phyloP scores from a whole-genome alignment of 2,113 vertebrate species.

The Tympanuchus pallidicinctus region DNA sequence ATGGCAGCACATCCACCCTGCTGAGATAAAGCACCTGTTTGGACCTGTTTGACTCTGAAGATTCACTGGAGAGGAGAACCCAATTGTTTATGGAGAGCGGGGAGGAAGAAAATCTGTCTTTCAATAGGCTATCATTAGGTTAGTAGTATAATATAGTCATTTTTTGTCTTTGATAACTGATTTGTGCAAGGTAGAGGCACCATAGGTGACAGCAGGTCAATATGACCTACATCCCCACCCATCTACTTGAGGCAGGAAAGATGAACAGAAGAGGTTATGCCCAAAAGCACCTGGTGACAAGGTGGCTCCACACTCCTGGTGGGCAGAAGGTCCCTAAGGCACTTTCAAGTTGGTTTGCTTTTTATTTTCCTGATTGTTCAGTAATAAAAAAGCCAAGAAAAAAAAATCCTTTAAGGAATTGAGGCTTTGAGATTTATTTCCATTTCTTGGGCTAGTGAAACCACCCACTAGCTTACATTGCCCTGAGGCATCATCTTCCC shows the following conservation, averaged over 20 bases:
- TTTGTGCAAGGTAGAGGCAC: neutral
- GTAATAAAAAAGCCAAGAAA: neutral
- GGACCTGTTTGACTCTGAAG: conserved; percentile 46
- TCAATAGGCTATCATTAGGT: neutral
- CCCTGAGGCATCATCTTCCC: conserved; percentile 14
- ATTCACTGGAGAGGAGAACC: conserved; percentile 31
- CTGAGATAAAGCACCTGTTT: conserved; percentile 55
- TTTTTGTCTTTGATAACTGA: conserved; percentile 9
- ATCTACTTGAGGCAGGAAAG: neutral
- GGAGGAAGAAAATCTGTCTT: conserved; percentile 49
- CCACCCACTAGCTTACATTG: conserved; percentile 7
- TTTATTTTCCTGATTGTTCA: neutral
- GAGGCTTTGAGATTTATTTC: conserved; percentile 8
- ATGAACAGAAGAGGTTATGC: neutral
- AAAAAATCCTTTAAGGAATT: neutral
- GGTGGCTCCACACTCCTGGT: neutral
- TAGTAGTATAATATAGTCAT: conserved; percentile 30
- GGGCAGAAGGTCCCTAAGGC: neutral
- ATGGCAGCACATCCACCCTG: neutral
- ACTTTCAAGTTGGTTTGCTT: neutral
- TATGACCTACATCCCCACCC: neutral
- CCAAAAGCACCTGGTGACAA: neutral
- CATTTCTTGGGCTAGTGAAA: conserved; percentile 14
- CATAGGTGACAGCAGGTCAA: neutral
- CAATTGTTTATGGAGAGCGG: neutral